Conservation (phyloP, 1,140 invertebrate species). For the Lepeophtheirus salmonis region DNA sequence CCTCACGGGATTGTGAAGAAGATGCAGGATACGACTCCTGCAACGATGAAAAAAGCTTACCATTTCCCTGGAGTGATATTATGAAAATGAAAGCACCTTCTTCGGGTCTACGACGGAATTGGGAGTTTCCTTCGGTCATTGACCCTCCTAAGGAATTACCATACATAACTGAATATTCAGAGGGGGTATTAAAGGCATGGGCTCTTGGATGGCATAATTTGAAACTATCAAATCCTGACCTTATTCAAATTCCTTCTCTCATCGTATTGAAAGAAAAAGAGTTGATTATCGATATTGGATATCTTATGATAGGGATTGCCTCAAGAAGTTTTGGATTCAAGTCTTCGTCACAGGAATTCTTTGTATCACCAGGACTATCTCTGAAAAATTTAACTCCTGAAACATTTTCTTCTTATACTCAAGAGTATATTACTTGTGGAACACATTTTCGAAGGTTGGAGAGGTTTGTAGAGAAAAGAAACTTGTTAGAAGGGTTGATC, state of each 20-base stretch:
- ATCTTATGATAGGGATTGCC: constrained; percentile 8
- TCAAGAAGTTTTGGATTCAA: constrained; percentile 6
- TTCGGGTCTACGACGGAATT: neutral
- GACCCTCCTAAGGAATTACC: neutral
- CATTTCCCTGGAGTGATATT: neutral
- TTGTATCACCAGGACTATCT: neutral
- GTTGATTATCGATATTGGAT: neutral
- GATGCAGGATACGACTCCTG: neutral
- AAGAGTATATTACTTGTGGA: neutral
- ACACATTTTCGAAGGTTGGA: neutral
- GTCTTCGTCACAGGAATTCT: neutral
- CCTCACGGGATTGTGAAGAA: neutral
- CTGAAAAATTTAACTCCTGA: neutral
- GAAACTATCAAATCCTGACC: neutral
- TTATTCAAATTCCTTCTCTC: neutral
- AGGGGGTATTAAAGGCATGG: neutral
- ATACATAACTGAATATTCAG: neutral
- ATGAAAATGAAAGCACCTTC: neutral
- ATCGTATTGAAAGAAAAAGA: neutral
- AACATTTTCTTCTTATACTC: neutral
- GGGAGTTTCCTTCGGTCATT: neutral
- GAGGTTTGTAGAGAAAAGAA: neutral
- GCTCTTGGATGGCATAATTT: neutral
- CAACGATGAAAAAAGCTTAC: neutral
- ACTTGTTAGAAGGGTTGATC: neutral